A percentile compares a stretch with the other conserved stretches of the same genome.
Evolutionary conservation across 2,797 vertebrate species (phyloP).

Genomic region (Hemitrygon akajei): DNA sequence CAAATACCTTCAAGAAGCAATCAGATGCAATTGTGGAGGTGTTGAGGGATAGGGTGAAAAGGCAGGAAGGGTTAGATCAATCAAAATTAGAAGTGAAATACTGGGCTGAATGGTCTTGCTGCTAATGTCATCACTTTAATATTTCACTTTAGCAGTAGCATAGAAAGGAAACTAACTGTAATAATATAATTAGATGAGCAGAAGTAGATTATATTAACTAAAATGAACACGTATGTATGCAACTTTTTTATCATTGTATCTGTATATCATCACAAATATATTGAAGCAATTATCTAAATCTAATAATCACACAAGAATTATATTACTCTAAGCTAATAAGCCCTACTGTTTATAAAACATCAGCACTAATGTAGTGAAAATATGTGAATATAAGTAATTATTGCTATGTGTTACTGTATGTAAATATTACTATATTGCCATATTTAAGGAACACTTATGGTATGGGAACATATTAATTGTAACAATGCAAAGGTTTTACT

Average conservation of each 20-base stretch:
- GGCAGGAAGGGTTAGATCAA: background rate
- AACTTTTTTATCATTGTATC: background rate
- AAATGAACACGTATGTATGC: background rate
- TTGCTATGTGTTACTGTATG: background rate
- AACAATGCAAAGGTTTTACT: background rate
- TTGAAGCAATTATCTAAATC: conserved; percentile 12
- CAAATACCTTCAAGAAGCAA: background rate
- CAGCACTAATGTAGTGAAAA: conserved; percentile 9
- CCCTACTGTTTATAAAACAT: background rate
- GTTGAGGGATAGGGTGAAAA: background rate
- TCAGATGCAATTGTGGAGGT: too few species aligned
- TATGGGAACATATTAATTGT: background rate
- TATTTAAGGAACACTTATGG: background rate
- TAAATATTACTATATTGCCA: background rate
- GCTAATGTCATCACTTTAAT: background rate
- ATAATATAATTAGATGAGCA: background rate
- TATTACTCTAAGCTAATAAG: background rate
- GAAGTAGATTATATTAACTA: background rate
- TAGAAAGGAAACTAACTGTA: background rate
- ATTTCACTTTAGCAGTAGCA: background rate
- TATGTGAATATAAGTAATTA: background rate
- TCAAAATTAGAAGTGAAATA: background rate
- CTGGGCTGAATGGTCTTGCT: background rate
- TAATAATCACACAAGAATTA: background rate
- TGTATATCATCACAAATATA: background rate